Evolutionary conservation across 2,888 invertebrate genomes (phyloP).

Genomic region (Andricus curvator): DNA sequence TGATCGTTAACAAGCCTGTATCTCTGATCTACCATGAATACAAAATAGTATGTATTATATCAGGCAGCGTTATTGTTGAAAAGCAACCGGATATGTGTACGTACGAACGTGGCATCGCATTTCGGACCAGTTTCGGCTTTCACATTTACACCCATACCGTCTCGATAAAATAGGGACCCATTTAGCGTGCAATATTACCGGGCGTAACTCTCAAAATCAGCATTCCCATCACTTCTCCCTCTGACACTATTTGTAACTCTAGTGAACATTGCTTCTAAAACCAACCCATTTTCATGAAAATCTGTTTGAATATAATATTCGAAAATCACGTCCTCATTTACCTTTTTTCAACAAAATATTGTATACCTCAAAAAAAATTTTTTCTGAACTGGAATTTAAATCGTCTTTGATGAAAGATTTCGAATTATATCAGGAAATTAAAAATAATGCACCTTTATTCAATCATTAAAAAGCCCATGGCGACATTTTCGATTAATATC

Average conservation of each 20-base stretch:
- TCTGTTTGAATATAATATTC: neutral
- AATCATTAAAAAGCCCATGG: no score
- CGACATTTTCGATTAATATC: no score
- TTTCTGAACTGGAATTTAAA: no score
- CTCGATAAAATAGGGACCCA: conserved; percentile 4
- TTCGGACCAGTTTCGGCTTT: neutral
- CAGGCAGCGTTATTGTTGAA: conserved; percentile 18
- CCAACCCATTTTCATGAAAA: neutral
- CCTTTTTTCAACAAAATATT: neutral
- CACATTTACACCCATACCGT: neutral
- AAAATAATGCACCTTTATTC: no score
- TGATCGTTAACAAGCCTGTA: conserved; percentile 18
- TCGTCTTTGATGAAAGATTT: no score
- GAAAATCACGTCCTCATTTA: neutral
- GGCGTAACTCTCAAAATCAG: neutral
- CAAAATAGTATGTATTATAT: conserved; percentile 23
- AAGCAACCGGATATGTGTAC: conserved; percentile 1
- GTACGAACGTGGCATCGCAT: conserved; percentile 5
- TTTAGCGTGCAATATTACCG: conserved; percentile 1
- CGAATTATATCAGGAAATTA: no score
- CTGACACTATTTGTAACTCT: neutral
- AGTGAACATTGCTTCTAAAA: neutral
- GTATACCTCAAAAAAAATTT: no score
- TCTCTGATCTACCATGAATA: conserved; percentile 21
- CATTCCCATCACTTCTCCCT: neutral